Base-by-base conservation (phyloP, 2,888 invertebrate species). In the Lingula anatina region DNA sequence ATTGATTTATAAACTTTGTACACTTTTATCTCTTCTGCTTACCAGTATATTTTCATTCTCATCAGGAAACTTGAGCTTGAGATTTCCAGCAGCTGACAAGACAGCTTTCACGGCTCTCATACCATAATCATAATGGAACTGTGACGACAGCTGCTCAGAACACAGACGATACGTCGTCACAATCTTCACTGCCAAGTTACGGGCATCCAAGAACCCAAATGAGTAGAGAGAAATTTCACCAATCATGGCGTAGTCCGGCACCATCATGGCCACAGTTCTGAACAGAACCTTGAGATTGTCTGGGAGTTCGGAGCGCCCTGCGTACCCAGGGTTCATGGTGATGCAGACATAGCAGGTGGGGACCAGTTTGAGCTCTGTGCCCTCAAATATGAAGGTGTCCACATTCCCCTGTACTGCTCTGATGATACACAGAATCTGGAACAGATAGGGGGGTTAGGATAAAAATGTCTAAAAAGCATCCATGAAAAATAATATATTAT, bases 101-200 rank as follows among this genome's bases (percentile, higher is more conserved):
- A 90, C 90, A 1, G 89, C 86, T 70, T 95, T 95, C 12, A 94
- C 92, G 4, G 94, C 94, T 59, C 95, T 80, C 93, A 95, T 93
- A 43, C 78, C 94, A 75, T 94, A 95, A 81, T 95, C 94, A 74
- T 95, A 95, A 76, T 94, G 94, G 71, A 88, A 88, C 80, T 93
- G 93, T 0, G 91, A 90, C 0, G 91, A 92, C 46, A 95, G 80
- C 77, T 93, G 94, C 71, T 94, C 92, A 0, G 93, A 94, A 75
- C 93, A 94, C 50, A 96, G 79, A 73, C 93, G 88, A 79, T 95
- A 94, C 0, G 91, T 90, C 66, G 92, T 89, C n/a, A 95, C 92
- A 60, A 96, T 93, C 81, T 95, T 95, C 59, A 89, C 88, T 0
- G 94, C 85, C 51, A 95, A 80, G 0, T 88, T 89, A 60, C 90